Evolutionary conservation across 2,888 invertebrate species (phyloP), one percentile per base, ranked within the genome.

Genomic region (Yponomeuta plumbellus): DNA sequence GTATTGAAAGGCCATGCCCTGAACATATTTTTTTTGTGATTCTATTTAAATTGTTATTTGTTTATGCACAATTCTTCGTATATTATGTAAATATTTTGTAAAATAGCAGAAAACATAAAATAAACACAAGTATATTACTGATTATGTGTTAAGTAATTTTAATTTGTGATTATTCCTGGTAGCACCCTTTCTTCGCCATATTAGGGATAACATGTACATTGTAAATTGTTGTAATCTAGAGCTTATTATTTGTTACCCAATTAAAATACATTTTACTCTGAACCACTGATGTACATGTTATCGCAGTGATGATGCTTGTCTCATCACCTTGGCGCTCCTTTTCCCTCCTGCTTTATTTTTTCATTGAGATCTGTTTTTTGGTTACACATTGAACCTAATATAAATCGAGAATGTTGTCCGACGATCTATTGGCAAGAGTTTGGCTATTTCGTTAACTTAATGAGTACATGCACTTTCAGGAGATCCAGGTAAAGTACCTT

Each of bases 51-150:
- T 89, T 92, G 92, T 92, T 91, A 91, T 91, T 91, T 91, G 91
- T 91, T 92, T 90, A 91, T 91, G 92, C 92, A 92, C 92, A 91
- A 91, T 88, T 91, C 88, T 92, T 90, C 88, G 90, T 91, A 90
- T 91, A 89, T 87, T 89, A 91, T 92, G 92, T 92, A 92, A 88
- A 92, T 92, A 91, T 91, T 92, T 91, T 92, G 91, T 92, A 92
- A 89, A 84, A 91, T 91, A 92, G 91, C 84, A 88, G 85, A 85
- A 89, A 84, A 84, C 87, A 82, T 90, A 89, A 83, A 93, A 92
- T 87, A 93, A 93, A 89, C 84, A 88, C 83, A 91, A 91, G 92
- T 92, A 92, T 92, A 92, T 92, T 91, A 91, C 89, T 85, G 88
- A 89, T 83, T 73, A 83, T 86, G 90, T 91, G 88, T 90, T 84